phyloP scores from a whole-genome alignment of 92 coral and sea anemone genomes.

The Nematostella vectensis region DNA sequence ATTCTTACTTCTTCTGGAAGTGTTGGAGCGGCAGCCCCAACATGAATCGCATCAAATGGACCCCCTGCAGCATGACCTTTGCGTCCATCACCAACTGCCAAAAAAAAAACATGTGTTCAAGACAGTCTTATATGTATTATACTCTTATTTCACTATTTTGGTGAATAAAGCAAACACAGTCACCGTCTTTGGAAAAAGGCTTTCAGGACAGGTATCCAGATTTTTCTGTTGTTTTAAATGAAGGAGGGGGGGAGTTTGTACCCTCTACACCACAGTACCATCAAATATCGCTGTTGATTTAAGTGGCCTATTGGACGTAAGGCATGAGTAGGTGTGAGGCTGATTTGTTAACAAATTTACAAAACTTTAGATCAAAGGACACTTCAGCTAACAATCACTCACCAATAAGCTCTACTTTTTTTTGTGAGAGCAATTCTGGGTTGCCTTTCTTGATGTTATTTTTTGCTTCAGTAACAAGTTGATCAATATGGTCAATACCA shows the following conservation, averaged over 20 bases:
- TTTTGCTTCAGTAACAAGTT: conserved; percentile 61
- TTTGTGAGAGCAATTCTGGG: conserved; percentile 54
- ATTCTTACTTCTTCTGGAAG: conserved; percentile 74
- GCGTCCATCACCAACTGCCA: conserved; percentile 76
- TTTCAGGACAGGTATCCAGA: too few relatives aligned
- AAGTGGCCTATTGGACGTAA: too few relatives aligned
- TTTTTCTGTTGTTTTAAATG: too few relatives aligned
- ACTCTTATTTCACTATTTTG: neutral
- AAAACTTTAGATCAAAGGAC: too few relatives aligned
- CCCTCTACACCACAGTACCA: too few relatives aligned
- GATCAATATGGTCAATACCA: conserved; percentile 82
- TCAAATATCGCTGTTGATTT: too few relatives aligned
- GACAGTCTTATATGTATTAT: neutral
- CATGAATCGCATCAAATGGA: conserved; percentile 83
- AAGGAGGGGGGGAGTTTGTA: too few relatives aligned
- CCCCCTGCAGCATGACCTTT: conserved; percentile 65
- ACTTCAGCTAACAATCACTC: conserved; percentile 13
- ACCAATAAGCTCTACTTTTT: conserved; percentile 61
- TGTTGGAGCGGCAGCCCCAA: conserved; percentile 78
- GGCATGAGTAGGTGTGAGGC: too few relatives aligned
- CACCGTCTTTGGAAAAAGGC: too few relatives aligned
- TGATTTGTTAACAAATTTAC: too few relatives aligned
- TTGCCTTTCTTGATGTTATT: conserved; percentile 78
- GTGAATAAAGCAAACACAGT: neutral
- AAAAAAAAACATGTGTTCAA: neutral